A percentile compares a stretch with the other conserved stretches of the same genome.
Evolutionary conservation across 2,888 invertebrate genomes (phyloP).

Genomic region (Galerucella nymphaeae): DNA sequence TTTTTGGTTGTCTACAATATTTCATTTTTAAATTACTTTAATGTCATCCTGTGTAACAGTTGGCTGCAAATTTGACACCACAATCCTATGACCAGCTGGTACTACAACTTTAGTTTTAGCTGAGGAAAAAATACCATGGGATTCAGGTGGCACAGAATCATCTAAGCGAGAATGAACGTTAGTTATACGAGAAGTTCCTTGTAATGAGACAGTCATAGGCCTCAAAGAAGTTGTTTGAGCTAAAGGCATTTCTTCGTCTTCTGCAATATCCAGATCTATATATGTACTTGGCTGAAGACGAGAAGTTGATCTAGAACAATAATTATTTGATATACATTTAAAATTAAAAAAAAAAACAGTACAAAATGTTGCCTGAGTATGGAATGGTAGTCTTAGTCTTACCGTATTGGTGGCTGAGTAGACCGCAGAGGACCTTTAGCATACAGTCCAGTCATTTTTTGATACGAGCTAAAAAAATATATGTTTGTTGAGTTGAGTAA

Average conservation of each 20-base stretch:
- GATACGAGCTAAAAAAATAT: constrained; percentile 32
- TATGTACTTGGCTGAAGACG: constrained; percentile 50
- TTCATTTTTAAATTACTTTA: constrained; percentile 69
- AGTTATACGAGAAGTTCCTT: constrained; percentile 55
- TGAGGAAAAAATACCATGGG: constrained; percentile 59
- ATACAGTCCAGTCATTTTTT: constrained; percentile 38
- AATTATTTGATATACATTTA: not conserved
- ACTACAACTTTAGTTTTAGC: constrained; percentile 64
- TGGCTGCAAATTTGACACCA: constrained; percentile 89
- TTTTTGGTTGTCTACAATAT: constrained; percentile 7
- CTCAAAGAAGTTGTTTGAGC: constrained; percentile 32
- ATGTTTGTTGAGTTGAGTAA: not conserved
- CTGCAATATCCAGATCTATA: constrained; percentile 60
- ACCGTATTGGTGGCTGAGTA: constrained; percentile 30
- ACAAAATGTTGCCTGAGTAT: no score
- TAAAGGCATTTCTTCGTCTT: constrained; percentile 60
- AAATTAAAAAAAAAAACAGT: not conserved
- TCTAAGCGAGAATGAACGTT: constrained; percentile 66
- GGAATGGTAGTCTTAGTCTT: not conserved
- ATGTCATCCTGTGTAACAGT: constrained; percentile 92
- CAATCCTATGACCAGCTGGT: constrained; percentile 81
- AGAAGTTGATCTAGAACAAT: constrained; percentile 22
- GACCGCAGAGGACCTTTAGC: constrained; percentile 36
- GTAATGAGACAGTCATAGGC: constrained; percentile 52
- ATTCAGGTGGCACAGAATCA: constrained; percentile 57